phyloP scores from a whole-genome alignment of 2,113 vertebrate species.

The Todiramphus chloris region DNA sequence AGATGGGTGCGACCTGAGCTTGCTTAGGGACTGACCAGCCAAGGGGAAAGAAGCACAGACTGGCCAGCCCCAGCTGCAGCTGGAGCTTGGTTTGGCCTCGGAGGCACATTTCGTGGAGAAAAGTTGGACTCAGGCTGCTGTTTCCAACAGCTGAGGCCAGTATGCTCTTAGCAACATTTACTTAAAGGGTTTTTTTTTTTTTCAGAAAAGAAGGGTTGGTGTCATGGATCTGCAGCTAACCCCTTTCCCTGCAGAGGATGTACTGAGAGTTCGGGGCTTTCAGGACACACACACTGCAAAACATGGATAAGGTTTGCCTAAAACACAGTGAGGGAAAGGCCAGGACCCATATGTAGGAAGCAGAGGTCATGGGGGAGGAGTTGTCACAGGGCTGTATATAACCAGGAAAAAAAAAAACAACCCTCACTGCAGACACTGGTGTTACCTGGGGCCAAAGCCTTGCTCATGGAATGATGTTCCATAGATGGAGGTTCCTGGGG shows the following conservation, averaged over 20 bases:
- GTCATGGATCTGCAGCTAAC: neutral
- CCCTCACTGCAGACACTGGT: neutral
- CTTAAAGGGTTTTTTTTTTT: neutral
- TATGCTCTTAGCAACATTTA: neutral
- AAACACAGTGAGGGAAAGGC: neutral
- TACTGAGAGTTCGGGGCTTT: neutral
- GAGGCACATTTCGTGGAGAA: neutral
- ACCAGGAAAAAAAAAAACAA: neutral
- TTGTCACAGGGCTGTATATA: rapidly evolving
- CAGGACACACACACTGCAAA: neutral
- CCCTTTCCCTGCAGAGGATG: neutral
- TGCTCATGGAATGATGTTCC: neutral
- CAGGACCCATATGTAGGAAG: rapidly evolving
- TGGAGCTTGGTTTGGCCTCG: neutral
- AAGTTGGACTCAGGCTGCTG: neutral
- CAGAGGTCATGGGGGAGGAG: neutral
- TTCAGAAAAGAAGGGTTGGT: neutral
- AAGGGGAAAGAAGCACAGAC: neutral
- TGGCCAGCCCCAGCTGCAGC: neutral
- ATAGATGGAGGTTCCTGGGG: too few relatives aligned
- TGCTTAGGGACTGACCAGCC: neutral
- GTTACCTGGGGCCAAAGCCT: neutral
- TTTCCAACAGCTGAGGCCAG: neutral
- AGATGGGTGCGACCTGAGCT: neutral
- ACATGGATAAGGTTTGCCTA: neutral